These are phyloP conservation scores for Hydroisotoma schaefferi DNA, from an alignment of 2,888 invertebrate species.

Conservation along the genomic window DNA sequence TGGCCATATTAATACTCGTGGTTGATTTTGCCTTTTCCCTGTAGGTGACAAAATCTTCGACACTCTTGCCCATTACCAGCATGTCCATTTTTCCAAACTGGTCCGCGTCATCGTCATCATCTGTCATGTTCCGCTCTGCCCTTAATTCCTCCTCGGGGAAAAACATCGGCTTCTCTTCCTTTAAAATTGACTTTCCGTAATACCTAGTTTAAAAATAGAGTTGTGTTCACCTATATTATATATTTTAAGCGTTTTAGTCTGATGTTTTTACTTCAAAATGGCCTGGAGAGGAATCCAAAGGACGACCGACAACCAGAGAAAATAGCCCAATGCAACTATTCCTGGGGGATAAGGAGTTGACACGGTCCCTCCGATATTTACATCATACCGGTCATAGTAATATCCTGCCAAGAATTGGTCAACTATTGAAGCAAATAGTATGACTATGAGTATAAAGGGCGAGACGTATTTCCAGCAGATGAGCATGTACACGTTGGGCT, in stretches of 20 bases:
- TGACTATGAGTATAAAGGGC: conserved; percentile 15
- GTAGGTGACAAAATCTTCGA: conserved; percentile 4
- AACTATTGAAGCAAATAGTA: conserved; percentile 15
- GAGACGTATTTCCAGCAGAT: conserved; percentile 33
- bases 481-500: conserved; percentile 26
- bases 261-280: conserved; percentile 11
- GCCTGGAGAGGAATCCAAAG: conserved; percentile 21
- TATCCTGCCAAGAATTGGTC: not conserved
- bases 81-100: conserved; percentile 17
- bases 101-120: conserved; percentile 18
- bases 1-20: conserved; percentile 46
- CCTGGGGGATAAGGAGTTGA: not conserved
- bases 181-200: conserved; percentile 2
- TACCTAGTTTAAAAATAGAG: conserved; percentile 3
- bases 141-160: conserved; percentile 32
- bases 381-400: conserved; percentile 1
- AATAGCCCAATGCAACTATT: conserved; percentile 9
- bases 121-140: conserved; percentile 16
- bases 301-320: not conserved
- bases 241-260: not conserved
- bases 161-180: conserved; percentile 10
- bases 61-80: conserved; percentile 21
- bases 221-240: too few relatives aligned
- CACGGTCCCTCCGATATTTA: not conserved
- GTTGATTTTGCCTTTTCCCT: conserved; percentile 32